phyloP scores from a whole-genome alignment of 2,113 vertebrate species.

The Aplodontia rufa region DNA sequence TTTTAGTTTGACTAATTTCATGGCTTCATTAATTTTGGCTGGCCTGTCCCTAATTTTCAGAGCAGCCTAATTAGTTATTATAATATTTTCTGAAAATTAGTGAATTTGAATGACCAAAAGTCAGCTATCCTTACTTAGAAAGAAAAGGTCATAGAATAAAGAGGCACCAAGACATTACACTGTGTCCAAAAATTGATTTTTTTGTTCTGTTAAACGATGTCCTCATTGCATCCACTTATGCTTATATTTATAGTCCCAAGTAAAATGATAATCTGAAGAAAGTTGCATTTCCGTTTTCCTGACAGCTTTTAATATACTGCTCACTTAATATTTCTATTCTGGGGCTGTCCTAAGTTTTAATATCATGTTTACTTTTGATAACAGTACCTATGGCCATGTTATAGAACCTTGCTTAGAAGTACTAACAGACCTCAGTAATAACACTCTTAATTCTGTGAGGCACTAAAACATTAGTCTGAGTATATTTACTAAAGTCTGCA shows the following conservation, averaged over 20 bases:
- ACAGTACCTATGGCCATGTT: background rate
- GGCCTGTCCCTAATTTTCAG: background rate
- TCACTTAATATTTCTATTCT: constrained; percentile 29
- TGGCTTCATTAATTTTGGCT: background rate
- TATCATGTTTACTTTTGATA: background rate
- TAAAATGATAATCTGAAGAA: background rate
- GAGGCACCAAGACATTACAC: background rate
- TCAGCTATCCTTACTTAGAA: background rate
- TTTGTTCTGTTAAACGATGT: background rate
- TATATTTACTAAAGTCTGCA: constrained; percentile 21
- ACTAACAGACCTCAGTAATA: background rate
- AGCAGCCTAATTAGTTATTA: background rate
- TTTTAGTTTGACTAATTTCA: background rate
- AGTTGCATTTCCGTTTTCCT: background rate
- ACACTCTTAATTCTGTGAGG: background rate
- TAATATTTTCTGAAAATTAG: background rate
- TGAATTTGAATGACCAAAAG: constrained; percentile 16
- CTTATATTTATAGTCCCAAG: background rate
- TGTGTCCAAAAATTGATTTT: background rate
- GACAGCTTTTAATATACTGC: background rate
- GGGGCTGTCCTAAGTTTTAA: constrained; percentile 16
- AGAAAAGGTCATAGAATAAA: background rate
- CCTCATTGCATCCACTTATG: constrained; percentile 11
- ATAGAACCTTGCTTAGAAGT: background rate
- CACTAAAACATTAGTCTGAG: background rate